Evolutionary conservation across 1,140 invertebrate genomes (phyloP), one percentile per base, ranked within the genome.

Genomic region (Augochlora pura): DNA sequence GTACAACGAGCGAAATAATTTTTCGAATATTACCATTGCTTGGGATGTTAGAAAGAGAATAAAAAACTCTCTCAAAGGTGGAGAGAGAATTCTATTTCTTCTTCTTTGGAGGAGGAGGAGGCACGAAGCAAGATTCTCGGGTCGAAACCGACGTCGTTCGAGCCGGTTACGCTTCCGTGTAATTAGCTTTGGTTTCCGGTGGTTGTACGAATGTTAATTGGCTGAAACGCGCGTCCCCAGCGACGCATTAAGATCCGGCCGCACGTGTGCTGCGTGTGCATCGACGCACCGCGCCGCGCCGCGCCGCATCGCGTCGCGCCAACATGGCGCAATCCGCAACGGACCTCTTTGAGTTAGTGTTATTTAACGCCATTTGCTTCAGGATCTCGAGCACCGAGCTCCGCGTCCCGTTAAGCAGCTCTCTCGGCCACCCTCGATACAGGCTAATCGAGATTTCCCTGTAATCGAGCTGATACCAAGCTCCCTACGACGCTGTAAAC

Each of bases 131-230:
- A 18, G 39, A 49, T 54, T 52, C 39, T 21, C 42, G 49, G 12
- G 25, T 25, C 14, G 39, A 18, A 42, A 62, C 49, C 71, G 18
- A 69, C 65, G 25, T 12, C n/a, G 60, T 59, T 52, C 68, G 65
- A 57, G 65, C 63, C 42, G 77, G 68, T 67, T 83, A 54, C 68
- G 66, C 54, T 82, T 70, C 65, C 65, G 27, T 59, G 65, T 59
- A 84, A 84, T 84, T 84, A 84, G 68, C 82, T 74, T 73, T 23
- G 66, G 60, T 73, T 84, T 62, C 82, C 72, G 64, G n/a, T 57
- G 54, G 66, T 74, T 52, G 66, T 70, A 62, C 66, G 66, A 70
- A 77, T 77, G 75, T 77, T 77, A 77, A 77, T 77, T 77, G 75
- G 57, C 75, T 77, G 66, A 77, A 77, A 77, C 66, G 75, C 66